phyloP scores from a whole-genome alignment of 2,888 invertebrate genomes.

The Amphimallon solstitiale region DNA sequence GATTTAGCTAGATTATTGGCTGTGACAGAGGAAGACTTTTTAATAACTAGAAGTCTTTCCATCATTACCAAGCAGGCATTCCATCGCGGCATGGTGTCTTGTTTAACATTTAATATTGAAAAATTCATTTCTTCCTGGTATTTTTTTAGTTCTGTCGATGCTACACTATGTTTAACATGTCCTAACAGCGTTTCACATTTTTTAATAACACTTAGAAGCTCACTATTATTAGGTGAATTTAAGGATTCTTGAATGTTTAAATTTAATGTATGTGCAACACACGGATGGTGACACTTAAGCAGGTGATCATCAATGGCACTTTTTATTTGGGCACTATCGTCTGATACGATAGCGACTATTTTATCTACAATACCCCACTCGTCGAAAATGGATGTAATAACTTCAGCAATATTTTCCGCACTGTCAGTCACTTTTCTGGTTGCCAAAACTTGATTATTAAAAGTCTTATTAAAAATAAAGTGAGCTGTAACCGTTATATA shows the following conservation, averaged over 20 bases:
- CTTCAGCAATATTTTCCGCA: too few relatives aligned
- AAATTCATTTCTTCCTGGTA: slow-evolving; percentile 46
- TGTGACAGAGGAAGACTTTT: slow-evolving; percentile 41
- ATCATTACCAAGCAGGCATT: slow-evolving; percentile 47
- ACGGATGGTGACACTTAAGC: slow-evolving; percentile 48
- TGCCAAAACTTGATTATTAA: slow-evolving; percentile 40
- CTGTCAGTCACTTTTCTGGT: slow-evolving; percentile 48
- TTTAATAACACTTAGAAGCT: too few relatives aligned
- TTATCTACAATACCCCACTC: slow-evolving; percentile 49
- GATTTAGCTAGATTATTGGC: slow-evolving; percentile 38
- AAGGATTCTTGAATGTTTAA: slow-evolving; percentile 39
- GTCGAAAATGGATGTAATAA: too few relatives aligned
- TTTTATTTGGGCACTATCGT: slow-evolving; percentile 52
- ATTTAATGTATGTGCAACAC: slow-evolving; percentile 51
- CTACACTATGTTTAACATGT: slow-evolving; percentile 49
- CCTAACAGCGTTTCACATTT: too few relatives aligned
- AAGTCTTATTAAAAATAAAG: slow-evolving; percentile 46
- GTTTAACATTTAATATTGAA: slow-evolving; percentile 48
- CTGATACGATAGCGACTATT: slow-evolving; percentile 49
- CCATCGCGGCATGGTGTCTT: slow-evolving; percentile 49
- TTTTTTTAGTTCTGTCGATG: slow-evolving; percentile 44
- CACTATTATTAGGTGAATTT: too few relatives aligned
- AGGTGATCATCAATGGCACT: slow-evolving; percentile 47
- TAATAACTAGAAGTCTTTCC: slow-evolving; percentile 44
- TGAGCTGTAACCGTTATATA: slow-evolving; percentile 50